A percentile compares a stretch with the other conserved stretches of the same genome.
Evolutionary conservation across 2,113 vertebrate species (phyloP).

Genomic region (Epinephelus moara): DNA sequence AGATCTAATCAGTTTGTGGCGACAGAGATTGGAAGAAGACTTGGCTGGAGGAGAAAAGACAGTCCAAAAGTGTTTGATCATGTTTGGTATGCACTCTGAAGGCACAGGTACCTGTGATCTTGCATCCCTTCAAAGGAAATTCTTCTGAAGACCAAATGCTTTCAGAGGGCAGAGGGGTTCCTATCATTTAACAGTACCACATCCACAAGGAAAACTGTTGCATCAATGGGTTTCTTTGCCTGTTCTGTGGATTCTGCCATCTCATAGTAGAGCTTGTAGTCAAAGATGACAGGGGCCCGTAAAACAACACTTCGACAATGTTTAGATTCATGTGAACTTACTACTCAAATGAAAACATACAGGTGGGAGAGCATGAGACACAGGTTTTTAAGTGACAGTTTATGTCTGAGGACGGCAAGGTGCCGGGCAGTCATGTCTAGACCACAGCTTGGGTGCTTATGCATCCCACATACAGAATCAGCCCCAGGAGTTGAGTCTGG

Average conservation of each 20-base stretch:
- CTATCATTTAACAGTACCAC: conserved; percentile 47
- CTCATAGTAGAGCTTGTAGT: neutral
- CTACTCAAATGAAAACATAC: conserved; percentile 68
- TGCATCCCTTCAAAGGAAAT: conserved; percentile 69
- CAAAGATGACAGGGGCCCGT: conserved; percentile 13
- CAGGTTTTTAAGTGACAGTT: conserved; percentile 55
- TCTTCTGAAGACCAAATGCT: conserved; percentile 56
- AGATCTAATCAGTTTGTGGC: conserved; percentile 89
- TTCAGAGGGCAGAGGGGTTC: conserved; percentile 36
- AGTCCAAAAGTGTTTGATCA: conserved; percentile 82
- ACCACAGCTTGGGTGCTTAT: conserved; percentile 60
- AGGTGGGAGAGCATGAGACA: conserved; percentile 39
- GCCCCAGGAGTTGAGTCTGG: conserved; percentile 49
- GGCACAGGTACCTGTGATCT: conserved; percentile 85
- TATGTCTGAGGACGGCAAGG: conserved; percentile 57
- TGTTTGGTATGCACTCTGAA: conserved; percentile 87
- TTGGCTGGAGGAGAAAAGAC: conserved; percentile 79
- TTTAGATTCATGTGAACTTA: conserved; percentile 64
- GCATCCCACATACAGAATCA: conserved; percentile 49
- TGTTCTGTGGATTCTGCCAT: conserved; percentile 22
- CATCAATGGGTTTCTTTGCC: conserved; percentile 20
- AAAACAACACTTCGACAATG: conserved; percentile 51
- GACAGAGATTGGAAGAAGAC: conserved; percentile 83
- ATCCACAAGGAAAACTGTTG: conserved; percentile 40
- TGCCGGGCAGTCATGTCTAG: conserved; percentile 75